Evolutionary conservation across 2,888 invertebrate genomes (phyloP).

Genomic region (Dicyrtoma fusca): DNA sequence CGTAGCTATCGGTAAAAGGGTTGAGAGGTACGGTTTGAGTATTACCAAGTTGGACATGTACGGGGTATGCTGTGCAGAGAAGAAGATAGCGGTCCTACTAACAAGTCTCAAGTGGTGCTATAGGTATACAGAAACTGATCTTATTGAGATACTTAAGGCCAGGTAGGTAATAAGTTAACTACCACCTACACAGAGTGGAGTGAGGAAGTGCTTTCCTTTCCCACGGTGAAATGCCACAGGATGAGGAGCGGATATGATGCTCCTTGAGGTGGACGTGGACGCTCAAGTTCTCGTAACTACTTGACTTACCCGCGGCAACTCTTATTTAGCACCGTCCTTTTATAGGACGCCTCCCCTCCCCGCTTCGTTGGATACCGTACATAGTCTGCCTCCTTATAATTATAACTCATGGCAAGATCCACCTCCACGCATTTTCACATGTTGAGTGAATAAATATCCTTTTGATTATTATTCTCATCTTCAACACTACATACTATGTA

Average conservation of each 20-base stretch:
- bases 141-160: conserved; percentile 8
- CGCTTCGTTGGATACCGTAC: too few species aligned
- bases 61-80: neutral
- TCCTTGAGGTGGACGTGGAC: conserved; percentile 45
- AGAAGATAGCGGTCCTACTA: conserved; percentile 6
- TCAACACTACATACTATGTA: too few species aligned
- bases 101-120: neutral
- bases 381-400: too few species aligned
- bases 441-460: too few species aligned
- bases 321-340: conserved; percentile 33
- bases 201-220: conserved; percentile 57
- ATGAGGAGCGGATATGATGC: conserved; percentile 55
- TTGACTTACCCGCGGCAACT: conserved; percentile 32
- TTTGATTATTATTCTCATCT: too few species aligned
- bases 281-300: conserved; percentile 19
- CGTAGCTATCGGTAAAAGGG: conserved; percentile 7
- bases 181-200: conserved; percentile 42
- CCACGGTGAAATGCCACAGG: conserved; percentile 57
- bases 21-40: neutral
- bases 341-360: neutral
- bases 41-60: neutral
- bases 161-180: conserved; percentile 42
- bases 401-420: too few species aligned
- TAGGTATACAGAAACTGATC: conserved; percentile 25
- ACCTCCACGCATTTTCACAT: too few species aligned